These are phyloP conservation scores for Cotesia typhae DNA, from an alignment of 1,140 invertebrate genomes.

Conservation along the genomic window DNA sequence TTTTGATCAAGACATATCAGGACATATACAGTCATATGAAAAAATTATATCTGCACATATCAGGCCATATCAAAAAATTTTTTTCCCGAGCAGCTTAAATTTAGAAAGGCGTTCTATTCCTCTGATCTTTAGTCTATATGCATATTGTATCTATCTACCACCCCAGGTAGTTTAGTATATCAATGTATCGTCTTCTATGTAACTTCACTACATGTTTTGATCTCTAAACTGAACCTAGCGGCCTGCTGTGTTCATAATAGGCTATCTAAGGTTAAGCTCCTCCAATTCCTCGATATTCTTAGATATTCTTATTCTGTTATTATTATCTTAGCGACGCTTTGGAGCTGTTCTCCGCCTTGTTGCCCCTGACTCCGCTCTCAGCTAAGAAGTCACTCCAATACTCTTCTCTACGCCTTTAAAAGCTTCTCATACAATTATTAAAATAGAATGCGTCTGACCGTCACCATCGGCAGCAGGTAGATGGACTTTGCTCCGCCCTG, in stretches of 20 bases:
- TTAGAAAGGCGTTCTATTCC: conserved; percentile 10
- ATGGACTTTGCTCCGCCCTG: conserved; percentile 56
- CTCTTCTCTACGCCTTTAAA: conserved; percentile 44
- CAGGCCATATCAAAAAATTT: too few relatives aligned
- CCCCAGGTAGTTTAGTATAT: too few relatives aligned
- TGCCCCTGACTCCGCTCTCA: conserved; percentile 9
- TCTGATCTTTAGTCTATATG: neutral
- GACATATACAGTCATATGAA: too few relatives aligned
- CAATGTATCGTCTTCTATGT: too few relatives aligned
- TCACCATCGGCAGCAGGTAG: conserved; percentile 56
- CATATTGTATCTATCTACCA: neutral
- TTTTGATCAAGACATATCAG: too few relatives aligned
- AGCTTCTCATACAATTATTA: conserved; percentile 59
- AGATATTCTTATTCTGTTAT: too few relatives aligned
- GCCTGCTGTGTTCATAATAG: conserved; percentile 37
- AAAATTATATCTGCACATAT: too few relatives aligned
- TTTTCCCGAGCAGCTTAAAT: too few relatives aligned
- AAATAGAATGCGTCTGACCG: conserved; percentile 62
- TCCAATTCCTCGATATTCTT: conserved; percentile 33
- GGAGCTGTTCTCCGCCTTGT: conserved; percentile 17
- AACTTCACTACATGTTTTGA: neutral
- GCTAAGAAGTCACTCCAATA: neutral
- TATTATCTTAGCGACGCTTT: conserved; percentile 8
- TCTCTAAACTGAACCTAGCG: neutral
- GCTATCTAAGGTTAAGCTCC: conserved; percentile 33